Base-by-base conservation (phyloP, 2,888 invertebrate species). In the Pammene aurita region DNA sequence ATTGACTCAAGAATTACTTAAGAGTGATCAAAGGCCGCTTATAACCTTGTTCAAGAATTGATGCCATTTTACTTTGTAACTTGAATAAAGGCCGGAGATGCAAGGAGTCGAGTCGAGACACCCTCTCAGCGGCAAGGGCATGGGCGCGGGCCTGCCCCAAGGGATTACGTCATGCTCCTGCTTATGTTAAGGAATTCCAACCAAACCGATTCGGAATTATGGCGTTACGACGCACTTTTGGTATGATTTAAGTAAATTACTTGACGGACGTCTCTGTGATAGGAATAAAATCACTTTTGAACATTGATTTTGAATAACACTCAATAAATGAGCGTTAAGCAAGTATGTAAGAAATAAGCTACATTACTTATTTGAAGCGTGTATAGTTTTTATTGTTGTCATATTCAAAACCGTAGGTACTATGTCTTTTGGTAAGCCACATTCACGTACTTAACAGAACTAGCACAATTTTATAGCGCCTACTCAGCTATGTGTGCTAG, bases 91-190 rank as follows among this genome's bases (percentile, higher is more conserved):
- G 42, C 44, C 1, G 11, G 18, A 60, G 67, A 67, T 52, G 26
- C 52, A 58, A 44, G 63, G 67, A 57, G 42, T 57, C 50, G 48
- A 16, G 48, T 48, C 48, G 48, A 13, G 50, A 58, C 57, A 62
- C 71, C 67, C 71, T 67, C 70, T 16, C 41, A 10, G 42, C 38
- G 55, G 50, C 64, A 67, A 64, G 67, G 67, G 71, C 63, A 46
- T 66, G 66, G 57, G 65, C 35, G 56, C 62, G 62, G 68, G 69
- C 64, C 71, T 73, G 69, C 74, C 76, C 75, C 72, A 74, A 73
- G 73, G 69, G 69, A 58, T 54, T 64, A 70, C 67, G 71, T 61
- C 64, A 66, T 72, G 64, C 69, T 52, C 67, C 64, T 57, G 65
- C 71, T 71, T 44, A 18, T 48, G 62, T 41, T 52, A 18, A 61